Conservation (phyloP, 2,888 invertebrate species). For the Rhopalosiphum nymphaeae region DNA sequence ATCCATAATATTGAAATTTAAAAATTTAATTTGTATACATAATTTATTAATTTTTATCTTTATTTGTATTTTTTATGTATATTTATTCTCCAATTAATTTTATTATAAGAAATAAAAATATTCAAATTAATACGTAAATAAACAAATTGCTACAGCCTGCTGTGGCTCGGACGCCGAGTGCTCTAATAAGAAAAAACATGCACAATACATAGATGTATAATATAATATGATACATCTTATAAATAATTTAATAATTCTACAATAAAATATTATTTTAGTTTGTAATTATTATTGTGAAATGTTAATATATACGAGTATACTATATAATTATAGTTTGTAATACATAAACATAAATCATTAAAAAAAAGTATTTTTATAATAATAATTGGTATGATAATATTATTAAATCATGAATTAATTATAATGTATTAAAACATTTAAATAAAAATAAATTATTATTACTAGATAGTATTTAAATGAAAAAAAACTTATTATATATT, state of each 20-base stretch:
- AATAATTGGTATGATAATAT: background rate
- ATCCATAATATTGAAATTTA: background rate
- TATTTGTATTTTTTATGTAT: no score
- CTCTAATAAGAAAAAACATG: background rate
- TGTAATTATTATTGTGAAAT: background rate
- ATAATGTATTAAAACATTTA: background rate
- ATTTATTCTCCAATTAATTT: background rate
- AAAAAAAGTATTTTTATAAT: background rate
- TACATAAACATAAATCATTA: background rate
- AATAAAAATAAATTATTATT: background rate
- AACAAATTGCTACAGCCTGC: background rate
- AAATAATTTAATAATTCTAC: background rate
- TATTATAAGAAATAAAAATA: background rate
- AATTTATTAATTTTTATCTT: background rate
- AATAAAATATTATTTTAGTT: background rate
- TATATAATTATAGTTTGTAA: background rate
- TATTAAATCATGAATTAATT: background rate
- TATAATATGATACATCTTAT: background rate
- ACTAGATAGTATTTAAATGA: background rate
- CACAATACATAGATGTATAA: background rate
- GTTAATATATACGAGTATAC: background rate
- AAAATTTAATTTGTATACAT: background rate
- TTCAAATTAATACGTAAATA: background rate
- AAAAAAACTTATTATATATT: background rate
- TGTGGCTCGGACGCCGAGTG: background rate